These are phyloP conservation scores for Priocnemis perturbator DNA, from an alignment of 2,888 invertebrate species.

Conservation along the genomic window DNA sequence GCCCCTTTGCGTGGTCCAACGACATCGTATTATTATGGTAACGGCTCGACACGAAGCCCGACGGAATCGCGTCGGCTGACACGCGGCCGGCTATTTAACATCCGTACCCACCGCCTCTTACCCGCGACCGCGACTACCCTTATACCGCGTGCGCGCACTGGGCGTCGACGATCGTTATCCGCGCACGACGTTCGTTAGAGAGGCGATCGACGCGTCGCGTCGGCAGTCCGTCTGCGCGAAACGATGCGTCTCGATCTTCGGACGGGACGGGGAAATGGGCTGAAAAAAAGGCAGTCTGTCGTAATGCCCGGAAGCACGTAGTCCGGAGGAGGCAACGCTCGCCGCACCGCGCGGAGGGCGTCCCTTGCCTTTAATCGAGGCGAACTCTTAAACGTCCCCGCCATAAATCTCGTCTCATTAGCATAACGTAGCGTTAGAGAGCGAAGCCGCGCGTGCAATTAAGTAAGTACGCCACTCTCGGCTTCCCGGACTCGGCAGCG, in stretches of 20 bases:
- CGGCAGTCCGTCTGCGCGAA: background rate
- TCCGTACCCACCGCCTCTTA: constrained; percentile 12
- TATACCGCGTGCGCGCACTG: constrained; percentile 5
- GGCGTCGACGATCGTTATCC: constrained; percentile 9
- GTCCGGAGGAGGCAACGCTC: background rate
- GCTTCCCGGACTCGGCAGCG: constrained; percentile 27
- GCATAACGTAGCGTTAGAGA: constrained; percentile 66
- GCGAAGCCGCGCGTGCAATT: constrained; percentile 65
- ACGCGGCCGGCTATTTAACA: constrained; percentile 27
- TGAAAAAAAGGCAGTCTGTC: no score
- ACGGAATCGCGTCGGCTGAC: constrained; percentile 39
- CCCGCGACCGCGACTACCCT: constrained; percentile 1
- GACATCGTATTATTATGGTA: constrained; percentile 25
- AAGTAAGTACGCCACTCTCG: constrained; percentile 63
- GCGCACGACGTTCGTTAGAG: background rate
- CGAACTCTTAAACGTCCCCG: constrained; percentile 57
- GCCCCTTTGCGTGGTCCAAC: constrained; percentile 14
- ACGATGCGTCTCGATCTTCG: background rate
- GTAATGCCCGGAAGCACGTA: constrained; percentile 1
- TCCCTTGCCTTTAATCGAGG: constrained; percentile 52
- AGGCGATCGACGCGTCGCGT: background rate
- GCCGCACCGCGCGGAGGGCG: constrained; percentile 10
- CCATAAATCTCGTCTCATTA: constrained; percentile 63
- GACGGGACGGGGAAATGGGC: no score
- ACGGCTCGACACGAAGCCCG: constrained; percentile 33